Percentiles rank a stretch among this genome's conserved stretches.
These are phyloP conservation scores for Carabus problematicus DNA, from an alignment of 2,888 invertebrate species.

Conservation along the genomic window DNA sequence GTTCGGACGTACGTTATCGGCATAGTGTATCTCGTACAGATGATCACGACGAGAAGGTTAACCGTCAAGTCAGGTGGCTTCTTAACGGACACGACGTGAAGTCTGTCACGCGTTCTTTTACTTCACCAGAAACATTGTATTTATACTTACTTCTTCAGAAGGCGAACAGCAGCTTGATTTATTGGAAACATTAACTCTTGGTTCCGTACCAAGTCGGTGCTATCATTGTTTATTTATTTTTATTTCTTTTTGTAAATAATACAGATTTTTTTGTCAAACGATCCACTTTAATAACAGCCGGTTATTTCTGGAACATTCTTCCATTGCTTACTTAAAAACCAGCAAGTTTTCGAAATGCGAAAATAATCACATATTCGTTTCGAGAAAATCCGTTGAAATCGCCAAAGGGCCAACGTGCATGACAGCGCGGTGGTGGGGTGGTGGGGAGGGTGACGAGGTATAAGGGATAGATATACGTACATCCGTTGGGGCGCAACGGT, in stretches of 20 bases:
- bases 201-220: background rate
- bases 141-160: too few relatives aligned
- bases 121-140: background rate
- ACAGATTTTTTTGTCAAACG: background rate
- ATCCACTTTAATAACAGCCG: background rate
- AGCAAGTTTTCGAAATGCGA: too few relatives aligned
- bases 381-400: conserved; percentile 11
- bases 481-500: conserved; percentile 25
- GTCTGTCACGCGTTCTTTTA: background rate
- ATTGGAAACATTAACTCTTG: background rate
- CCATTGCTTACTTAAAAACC: too few relatives aligned
- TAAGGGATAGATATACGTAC: conserved; percentile 1
- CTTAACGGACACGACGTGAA: conserved; percentile 8
- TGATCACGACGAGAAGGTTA: background rate
- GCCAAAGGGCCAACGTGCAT: background rate
- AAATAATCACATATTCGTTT: conserved; percentile 4
- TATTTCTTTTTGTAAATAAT: background rate
- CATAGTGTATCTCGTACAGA: conserved; percentile 3
- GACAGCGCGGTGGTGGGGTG: background rate
- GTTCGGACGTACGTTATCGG: conserved; percentile 17
- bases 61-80: conserved; percentile 18
- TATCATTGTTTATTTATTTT: background rate
- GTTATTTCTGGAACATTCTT: background rate
- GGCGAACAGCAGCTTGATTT: background rate
- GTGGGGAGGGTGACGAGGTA: background rate